A percentile compares a stretch with the other conserved stretches of the same genome.
Conservation (phyloP, 2,888 invertebrate species). For the Leucophora obtusa region DNA sequence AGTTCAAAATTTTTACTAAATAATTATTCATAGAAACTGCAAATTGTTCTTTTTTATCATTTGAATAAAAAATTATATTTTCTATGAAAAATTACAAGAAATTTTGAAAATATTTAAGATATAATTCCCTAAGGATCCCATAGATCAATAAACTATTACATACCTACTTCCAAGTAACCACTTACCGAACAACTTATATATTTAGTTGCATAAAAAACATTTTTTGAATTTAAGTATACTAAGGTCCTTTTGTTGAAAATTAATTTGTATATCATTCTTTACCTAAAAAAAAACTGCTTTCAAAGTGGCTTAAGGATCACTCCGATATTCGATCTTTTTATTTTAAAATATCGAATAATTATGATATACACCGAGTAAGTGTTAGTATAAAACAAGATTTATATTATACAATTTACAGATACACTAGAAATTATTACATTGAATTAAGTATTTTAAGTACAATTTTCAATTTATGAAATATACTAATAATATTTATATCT, state of each 20-base stretch:
- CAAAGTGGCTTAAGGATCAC: conserved; percentile 60
- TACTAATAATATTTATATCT: conserved; percentile 7
- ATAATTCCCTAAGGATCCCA: conserved; percentile 10
- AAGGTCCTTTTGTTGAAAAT: neutral
- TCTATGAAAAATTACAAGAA: conserved; percentile 7
- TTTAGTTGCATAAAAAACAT: neutral
- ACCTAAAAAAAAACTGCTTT: conserved; percentile 28
- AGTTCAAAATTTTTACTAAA: neutral
- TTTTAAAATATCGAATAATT: conserved; percentile 29
- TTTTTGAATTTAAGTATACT: conserved; percentile 5
- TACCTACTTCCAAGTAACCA: conserved; percentile 4
- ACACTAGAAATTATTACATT: neutral
- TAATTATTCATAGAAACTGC: neutral
- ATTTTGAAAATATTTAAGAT: conserved; percentile 27
- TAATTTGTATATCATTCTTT: neutral
- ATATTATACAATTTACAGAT: neutral
- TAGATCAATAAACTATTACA: neutral
- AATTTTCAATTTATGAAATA: neutral
- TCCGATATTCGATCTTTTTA: conserved; percentile 44
- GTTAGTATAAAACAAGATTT: neutral
- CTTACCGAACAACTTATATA: neutral
- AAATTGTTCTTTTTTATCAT: too few species aligned
- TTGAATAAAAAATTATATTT: neutral
- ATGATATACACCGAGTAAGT: conserved; percentile 30
- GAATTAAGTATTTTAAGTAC: neutral